Evolutionary conservation across 2,888 invertebrate species (phyloP), one percentile per base, ranked within the genome.

Genomic region (Heliconius ethilla): DNA sequence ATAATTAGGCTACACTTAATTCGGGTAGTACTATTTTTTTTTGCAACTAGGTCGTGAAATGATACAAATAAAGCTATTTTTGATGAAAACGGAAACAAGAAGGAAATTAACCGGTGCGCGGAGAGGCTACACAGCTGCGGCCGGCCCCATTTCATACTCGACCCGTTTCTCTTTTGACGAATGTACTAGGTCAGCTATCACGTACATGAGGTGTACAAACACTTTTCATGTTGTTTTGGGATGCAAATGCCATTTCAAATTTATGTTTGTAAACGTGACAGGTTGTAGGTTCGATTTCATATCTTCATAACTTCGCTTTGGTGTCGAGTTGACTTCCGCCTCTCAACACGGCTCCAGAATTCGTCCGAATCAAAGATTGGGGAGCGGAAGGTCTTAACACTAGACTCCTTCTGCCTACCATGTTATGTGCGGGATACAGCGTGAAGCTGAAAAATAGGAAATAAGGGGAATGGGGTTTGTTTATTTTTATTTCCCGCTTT

Each of bases 161-260:
- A 80, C 80, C 80, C 77, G 79, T 73, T 80, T 77, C 80, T 72
- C 67, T 80, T 80, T 80, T 78, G 70, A 75, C 70, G 70, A 72
- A 79, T 59, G 40, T 73, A 77, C 66, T 72, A 45, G 78, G 78
- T 76, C 75, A 76, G 75, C 37, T 37, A 77, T 73, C 65, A 22
- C 55, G 66, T 72, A 51, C 66, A 76, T 66, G 67, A 62, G 70
- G 27, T 78, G 37, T 66, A 73, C 37, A 62, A 63, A 77, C n/a
- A 66, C 51, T 73, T 37, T 67, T 66, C 55, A 66, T 67, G 13
- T 66, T 77, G 27, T 67, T 7, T 45, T 3, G 2, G 27, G 62
- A 10, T 65, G 62, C 27, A 62, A n/a, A 33, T 18, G 27, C n/a
- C 22, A 29, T 22, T 55, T 51, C 15, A 51, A 18, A 25, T 70